Evolutionary conservation across 1,140 invertebrate species (phyloP), one percentile per base, ranked within the genome.

Genomic region (Brachionus koreanus): DNA sequence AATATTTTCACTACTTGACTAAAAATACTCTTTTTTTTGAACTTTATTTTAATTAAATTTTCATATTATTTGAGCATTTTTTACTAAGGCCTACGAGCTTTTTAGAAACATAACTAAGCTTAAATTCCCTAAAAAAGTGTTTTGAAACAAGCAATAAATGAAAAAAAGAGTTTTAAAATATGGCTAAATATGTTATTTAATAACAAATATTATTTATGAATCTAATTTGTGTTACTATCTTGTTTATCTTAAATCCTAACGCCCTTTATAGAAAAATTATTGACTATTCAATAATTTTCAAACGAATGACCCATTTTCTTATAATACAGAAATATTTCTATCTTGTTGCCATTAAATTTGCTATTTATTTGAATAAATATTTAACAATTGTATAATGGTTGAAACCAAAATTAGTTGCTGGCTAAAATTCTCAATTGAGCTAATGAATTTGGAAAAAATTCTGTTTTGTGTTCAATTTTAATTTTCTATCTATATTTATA

Each of bases 401-500:
- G 6, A 52, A 52, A 13, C 42, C 46, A 52, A 16, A 52, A 52
- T 52, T 52, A 29, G 29, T 29, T 29, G 29, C 29, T 29, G 46
- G 46, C 16, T 52, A 52, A 6, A 3, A 16, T n/a, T 52, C n/a
- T 16, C 13, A 52, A 57, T 57, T 10, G 39, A 10, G 12, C 39
- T 19, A 57, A 57, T 6, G 19, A n/a, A 19, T 25, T 57, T 57
- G 49, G 49, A 57, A 57, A 52, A 57, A 57, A 13, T 19, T 57
- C 49, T 57, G 49, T 57, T 57, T 57, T 57, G 49, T 57, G 16
- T 57, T 57, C 16, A 19, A 57, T 57, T 57, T 57, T 19, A 57
- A 57, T 57, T 57, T 52, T 57, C 49, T 57, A 57, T 57, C 49
- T 57, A 23, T 57, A 57, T 57, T 57, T 57, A 57, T 57, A 57